Conservation (phyloP, 2,113 vertebrate genomes). For the Cercopithecus mona region DNA sequence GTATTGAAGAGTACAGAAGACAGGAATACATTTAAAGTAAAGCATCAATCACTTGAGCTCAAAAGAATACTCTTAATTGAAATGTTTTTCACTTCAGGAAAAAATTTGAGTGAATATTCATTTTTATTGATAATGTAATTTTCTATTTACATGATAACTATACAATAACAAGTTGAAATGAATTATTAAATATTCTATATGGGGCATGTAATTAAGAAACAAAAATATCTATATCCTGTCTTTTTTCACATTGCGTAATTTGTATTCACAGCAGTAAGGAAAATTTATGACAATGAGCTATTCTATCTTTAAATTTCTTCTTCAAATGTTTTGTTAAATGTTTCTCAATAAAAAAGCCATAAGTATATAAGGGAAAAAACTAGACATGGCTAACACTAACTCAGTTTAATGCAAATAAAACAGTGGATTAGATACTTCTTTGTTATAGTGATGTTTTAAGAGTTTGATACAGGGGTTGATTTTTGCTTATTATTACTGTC, state of each 20-base stretch:
- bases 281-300: not conserved
- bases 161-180: not conserved
- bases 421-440: not conserved
- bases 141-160: constrained; percentile 13
- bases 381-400: not conserved
- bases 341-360: not conserved
- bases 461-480: not conserved
- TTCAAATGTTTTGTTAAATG: not conserved
- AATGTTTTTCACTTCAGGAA: not conserved
- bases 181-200: constrained; percentile 26
- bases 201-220: not conserved
- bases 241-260: not conserved
- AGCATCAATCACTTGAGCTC: constrained; percentile 18
- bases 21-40: constrained; percentile 39
- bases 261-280: not conserved
- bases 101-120: not conserved
- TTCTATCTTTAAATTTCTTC: constrained; percentile 38
- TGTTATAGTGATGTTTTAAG: not conserved
- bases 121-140: constrained; percentile 33
- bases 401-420: constrained; percentile 21
- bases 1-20: not conserved
- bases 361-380: not conserved
- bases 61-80: constrained; percentile 31
- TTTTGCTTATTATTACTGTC: not conserved
- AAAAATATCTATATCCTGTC: not conserved